Evolutionary conservation across 2,888 invertebrate species (phyloP).

Genomic region (Cheilosia impressa): DNA sequence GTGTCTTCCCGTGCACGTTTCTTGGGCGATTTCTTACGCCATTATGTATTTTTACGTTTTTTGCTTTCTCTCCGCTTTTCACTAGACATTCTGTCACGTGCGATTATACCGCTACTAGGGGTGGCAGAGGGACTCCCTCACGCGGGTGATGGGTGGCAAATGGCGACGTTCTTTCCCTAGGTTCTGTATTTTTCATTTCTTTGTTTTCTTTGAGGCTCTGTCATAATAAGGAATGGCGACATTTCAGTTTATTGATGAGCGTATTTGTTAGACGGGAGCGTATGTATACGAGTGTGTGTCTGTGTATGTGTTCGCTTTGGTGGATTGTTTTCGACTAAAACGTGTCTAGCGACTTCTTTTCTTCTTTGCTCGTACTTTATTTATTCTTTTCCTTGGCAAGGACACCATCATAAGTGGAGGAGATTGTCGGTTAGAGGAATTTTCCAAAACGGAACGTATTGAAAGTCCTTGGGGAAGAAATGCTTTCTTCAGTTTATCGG

Average conservation of each 20-base stretch:
- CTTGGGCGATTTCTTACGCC: conserved; percentile 74
- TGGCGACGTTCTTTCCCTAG: conserved; percentile 23
- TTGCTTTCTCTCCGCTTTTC: conserved; percentile 61
- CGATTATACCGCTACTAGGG: conserved; percentile 64
- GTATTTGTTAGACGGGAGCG: conserved; percentile 56
- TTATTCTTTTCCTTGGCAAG: conserved; percentile 41
- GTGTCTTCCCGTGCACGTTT: conserved; percentile 59
- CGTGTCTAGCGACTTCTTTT: conserved; percentile 49
- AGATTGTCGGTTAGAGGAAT: conserved; percentile 53
- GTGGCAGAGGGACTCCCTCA: conserved; percentile 13
- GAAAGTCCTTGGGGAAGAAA: conserved; percentile 55
- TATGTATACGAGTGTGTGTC: background rate
- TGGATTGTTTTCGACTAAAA: conserved; percentile 63
- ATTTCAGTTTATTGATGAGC: conserved; percentile 75
- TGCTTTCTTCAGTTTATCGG: conserved; percentile 26
- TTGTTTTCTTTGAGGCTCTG: conserved; percentile 45
- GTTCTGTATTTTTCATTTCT: background rate
- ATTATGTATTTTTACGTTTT: conserved; percentile 73
- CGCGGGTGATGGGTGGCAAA: conserved; percentile 18
- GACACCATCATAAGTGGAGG: conserved; percentile 34
- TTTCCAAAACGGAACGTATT: conserved; percentile 62
- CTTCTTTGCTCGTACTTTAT: conserved; percentile 15
- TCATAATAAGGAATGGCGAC: conserved; percentile 74
- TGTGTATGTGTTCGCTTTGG: background rate
- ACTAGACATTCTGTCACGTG: conserved; percentile 73